Conservation (phyloP, 1,140 invertebrate species). For the Adelges cooleyi region DNA sequence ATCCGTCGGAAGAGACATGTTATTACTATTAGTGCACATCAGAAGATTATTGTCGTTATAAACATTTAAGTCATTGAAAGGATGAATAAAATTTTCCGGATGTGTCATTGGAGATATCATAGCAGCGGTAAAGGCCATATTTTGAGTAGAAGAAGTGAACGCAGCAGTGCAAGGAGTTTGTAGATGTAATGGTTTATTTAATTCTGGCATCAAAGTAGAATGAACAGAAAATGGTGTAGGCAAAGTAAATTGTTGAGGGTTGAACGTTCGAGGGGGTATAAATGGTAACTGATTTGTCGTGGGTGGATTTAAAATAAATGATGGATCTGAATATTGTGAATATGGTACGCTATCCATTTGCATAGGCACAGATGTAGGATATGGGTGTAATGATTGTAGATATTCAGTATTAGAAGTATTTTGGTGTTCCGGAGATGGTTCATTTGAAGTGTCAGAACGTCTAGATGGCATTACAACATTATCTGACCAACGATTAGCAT, state of each 20-base stretch:
- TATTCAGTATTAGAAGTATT: conserved; percentile 33
- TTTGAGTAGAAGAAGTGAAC: conserved; percentile 63
- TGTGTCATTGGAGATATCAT: conserved; percentile 48
- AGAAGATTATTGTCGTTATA: conserved; percentile 19
- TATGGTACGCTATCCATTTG: conserved; percentile 11
- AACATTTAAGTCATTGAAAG: conserved; percentile 11
- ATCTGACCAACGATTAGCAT: conserved; percentile 53
- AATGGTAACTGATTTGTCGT: conserved; percentile 44
- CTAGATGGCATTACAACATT: conserved; percentile 51
- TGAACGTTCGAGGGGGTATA: conserved; percentile 36
- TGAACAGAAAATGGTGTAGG: conserved; percentile 13
- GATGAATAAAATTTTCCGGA: conserved; percentile 15
- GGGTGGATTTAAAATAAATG: conserved; percentile 31
- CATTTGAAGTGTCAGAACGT: conserved; percentile 32
- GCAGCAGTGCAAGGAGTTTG: conserved; percentile 53
- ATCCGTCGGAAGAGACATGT: neutral
- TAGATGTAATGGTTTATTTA: conserved; percentile 37
- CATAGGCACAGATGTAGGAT: conserved; percentile 15
- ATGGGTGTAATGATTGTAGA: neutral
- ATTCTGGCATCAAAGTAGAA: conserved; percentile 37
- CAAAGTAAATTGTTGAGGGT: conserved; percentile 20
- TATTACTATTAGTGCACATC: neutral
- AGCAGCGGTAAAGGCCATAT: conserved; percentile 60
- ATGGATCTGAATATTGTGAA: conserved; percentile 19
- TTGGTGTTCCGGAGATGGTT: conserved; percentile 18